Evolutionary conservation across 2,113 vertebrate species (phyloP), one percentile per base, ranked within the genome.

Genomic region (Mustela lutreola): DNA sequence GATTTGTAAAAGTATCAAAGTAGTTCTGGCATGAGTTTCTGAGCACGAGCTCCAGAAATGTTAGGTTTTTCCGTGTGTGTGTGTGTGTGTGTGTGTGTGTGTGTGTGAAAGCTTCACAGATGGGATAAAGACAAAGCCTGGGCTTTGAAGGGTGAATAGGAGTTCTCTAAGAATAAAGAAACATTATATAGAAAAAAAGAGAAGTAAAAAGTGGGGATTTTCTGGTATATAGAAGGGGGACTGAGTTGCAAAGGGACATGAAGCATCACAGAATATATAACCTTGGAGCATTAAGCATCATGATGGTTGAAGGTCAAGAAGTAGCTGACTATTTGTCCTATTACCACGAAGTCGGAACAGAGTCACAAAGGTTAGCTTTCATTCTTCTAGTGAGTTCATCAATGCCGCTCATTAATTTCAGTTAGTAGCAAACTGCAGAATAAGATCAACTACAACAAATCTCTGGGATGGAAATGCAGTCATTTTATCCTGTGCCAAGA

Each of bases 151-250:
- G 78, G 79, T 91, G 60, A 96, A 63, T 11, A 95, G n/a, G 56
- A 91, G 78, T 82, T 97, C 39, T 88, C 65, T 93, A 91, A 91
- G 53, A 94, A 89, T 62, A 91, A 90, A 60, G 73, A 62, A 92
- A 80, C 16, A 60, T n/a, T n/a, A 60, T 31, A 56, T 11, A 36
- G 60, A 8, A 28, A 82, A 73, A 76, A 95, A 63, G 56, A 58
- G 36, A n/a, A 21, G 1, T 78, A 67, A 76, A 39, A 71, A 62
- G 45, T n/a, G 53, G 60, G 76, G 4, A 12, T 10, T 16, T 28
- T 50, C 8, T 89, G 71, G 62, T n/a, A 83, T 26, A 31, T 31
- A 62, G 73, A 90, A 94, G 14, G 33, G 33, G 14, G 28, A 67
- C 67, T 24, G 21, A 79, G 10, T 8, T 56, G 91, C 63, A 85